A percentile compares a stretch with the other conserved stretches of the same genome.
Conservation (phyloP, 1,140 invertebrate species). For the Euborellia annulipes region DNA sequence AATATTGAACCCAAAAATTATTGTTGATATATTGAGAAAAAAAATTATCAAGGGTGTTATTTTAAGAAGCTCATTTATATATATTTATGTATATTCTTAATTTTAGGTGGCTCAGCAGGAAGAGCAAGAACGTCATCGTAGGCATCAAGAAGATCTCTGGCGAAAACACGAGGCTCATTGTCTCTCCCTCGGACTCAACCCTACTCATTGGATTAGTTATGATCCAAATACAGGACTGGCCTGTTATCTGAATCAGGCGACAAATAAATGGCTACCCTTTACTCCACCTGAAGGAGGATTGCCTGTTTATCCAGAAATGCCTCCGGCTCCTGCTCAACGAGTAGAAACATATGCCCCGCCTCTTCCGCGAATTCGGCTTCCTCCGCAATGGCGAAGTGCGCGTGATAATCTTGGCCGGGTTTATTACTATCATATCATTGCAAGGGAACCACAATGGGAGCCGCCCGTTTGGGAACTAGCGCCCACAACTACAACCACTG, state of each 20-base stretch:
- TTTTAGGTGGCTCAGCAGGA: conserved; percentile 53
- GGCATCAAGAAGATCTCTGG: conserved; percentile 44
- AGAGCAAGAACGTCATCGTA: conserved; percentile 35
- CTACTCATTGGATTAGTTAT: conserved; percentile 34
- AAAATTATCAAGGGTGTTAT: no score
- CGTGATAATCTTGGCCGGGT: conserved; percentile 60
- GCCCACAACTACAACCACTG: conserved; percentile 28
- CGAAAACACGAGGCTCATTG: conserved; percentile 44
- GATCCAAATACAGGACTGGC: conserved; percentile 38
- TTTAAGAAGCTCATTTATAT: no score
- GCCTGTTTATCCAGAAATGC: no score
- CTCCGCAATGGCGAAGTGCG: conserved; percentile 74
- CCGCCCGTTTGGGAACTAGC: conserved; percentile 47
- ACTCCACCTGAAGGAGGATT: no score
- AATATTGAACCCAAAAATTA: no score
- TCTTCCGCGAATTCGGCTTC: conserved; percentile 49
- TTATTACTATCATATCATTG: conserved; percentile 83
- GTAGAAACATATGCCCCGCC: conserved; percentile 16
- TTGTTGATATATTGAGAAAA: no score
- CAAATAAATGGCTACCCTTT: conserved; percentile 43
- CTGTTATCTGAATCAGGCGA: conserved; percentile 38
- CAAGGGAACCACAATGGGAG: conserved; percentile 74
- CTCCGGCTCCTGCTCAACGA: no score
- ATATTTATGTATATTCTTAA: no score
- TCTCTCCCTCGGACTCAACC: conserved; percentile 39